Evolutionary conservation across 2,113 vertebrate species (phyloP), one percentile per base, ranked within the genome.

Genomic region (Octodon degus): DNA sequence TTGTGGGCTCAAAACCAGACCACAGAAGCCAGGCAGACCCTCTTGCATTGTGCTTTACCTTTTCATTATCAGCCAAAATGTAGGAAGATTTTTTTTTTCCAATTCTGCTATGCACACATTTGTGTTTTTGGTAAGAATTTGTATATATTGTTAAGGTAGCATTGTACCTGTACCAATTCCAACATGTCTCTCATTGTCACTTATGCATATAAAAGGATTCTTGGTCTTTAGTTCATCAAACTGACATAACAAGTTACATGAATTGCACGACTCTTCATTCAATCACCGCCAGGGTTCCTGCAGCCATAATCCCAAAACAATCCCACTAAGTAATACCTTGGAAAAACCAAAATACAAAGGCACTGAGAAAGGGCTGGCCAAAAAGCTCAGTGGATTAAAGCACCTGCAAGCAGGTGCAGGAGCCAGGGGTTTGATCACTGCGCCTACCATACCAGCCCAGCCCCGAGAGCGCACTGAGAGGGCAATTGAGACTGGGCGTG

Each of bases 41-140:
- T 13, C 47, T 8, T 86, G 53, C 43, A 63, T 16, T 58, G 2
- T 89, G 22, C 50, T 86, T 85, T 65, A 88, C 86, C 83, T 77
- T 96, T 53, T n/a, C 37, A 70, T 12, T 12, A 50, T 62, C 17
- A 87, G n/a, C 32, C 85, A 80, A 97, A 94, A 67, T 70, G 17
- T 25, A 60, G 68, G 5, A 90, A 67, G 5, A n/a, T 55, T 27
- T 34, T 84, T 58, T 22, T 83, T 91, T 92, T 92, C 63, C n/a
- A 63, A 81, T n/a, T 84, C 37, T 89, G 24, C 34, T 76, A 30
- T 70, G 58, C 32, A 53, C 7, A 83, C 50, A 16, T 76, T 53
- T 96, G 37, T n/a, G 86, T 4, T 76, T 81, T 96, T 95, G 34
- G 7, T 68, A 81, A 72, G 19, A 16, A 90, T 17, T 85, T 70